Base-by-base conservation (phyloP, 2,888 invertebrate species). In the Phorcus lineatus region DNA sequence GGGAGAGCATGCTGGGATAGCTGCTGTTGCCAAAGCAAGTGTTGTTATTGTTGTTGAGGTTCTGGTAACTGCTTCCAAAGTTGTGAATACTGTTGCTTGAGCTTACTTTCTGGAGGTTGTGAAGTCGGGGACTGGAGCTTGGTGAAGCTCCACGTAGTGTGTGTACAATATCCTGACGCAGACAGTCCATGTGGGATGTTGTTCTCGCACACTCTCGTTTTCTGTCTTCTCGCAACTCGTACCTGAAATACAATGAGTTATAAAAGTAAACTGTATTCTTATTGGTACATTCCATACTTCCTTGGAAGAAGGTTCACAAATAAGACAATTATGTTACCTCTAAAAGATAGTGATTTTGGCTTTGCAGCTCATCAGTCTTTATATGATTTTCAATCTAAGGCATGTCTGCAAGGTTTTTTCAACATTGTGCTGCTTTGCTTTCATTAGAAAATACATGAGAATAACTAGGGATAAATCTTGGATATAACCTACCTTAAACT, bases 151-250 rank as follows among this genome's bases (percentile, higher is more conserved):
- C 80, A 78, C 74, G 80, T 36, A 78, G 78, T 17, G 92, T 92
- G 24, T 92, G 88, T 81, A 94, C 90, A 19, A 94, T 93, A 84
- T 94, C 94, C 54, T 92, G 86, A 78, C 94, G 93, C 54, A 94
- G 92, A 66, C 91, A 92, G 85, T 94, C 94, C 83, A 94, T 92
- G 80, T 94, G 93, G n/a, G 91, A 91, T 4, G 93, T 92, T 16
- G 93, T 92, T n/a, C 93, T 89, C 1, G 91, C 91, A 4, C 93
- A 91, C 85, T 94, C 94, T 47, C 93, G 89, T 80, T 94, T 93
- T 16, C 94, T 88, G 85, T 94, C 94, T 82, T 94, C 94, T 16
- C 94, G 91, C 24, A 94, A 90, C 83, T 94, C 94, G 84, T 94
- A 94, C 86, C 94, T 36, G 36, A 36, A 36, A 36, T 36, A 36